Conservation (phyloP, 2,113 vertebrate genomes). For the Prochilodus magdalenae region DNA sequence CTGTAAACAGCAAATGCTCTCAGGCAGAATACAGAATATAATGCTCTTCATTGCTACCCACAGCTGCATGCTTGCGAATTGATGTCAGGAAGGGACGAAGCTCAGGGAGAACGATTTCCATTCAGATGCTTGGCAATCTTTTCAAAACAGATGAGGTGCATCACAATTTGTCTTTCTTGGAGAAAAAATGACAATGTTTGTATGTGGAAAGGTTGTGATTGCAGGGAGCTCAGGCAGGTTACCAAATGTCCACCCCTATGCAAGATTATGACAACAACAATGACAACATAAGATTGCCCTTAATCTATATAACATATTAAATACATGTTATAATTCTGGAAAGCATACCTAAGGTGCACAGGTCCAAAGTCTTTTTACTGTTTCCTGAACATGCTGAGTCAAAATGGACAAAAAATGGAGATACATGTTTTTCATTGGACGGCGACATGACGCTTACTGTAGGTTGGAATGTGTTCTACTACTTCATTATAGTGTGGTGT, state of each 20-base stretch:
- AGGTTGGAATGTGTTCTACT: too few relatives aligned
- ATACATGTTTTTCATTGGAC: too few relatives aligned
- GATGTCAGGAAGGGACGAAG: not conserved
- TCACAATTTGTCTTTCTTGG: not conserved
- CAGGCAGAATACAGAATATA: not conserved
- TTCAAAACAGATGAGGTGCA: not conserved
- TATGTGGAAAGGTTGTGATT: not conserved
- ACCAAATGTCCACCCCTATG: not conserved
- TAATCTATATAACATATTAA: not conserved
- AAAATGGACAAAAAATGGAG: too few relatives aligned
- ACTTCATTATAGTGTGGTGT: too few relatives aligned
- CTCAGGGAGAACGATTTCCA: not conserved
- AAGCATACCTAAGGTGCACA: not conserved
- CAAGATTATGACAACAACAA: not conserved
- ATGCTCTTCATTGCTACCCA: not conserved
- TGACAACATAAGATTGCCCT: not conserved
- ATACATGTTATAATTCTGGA: not conserved
- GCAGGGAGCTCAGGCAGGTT: not conserved
- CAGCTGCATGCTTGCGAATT: constrained; percentile 1
- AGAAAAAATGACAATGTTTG: not conserved
- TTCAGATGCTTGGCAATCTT: not conserved
- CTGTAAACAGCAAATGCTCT: not conserved
- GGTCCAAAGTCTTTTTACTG: not conserved
- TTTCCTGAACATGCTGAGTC: not conserved
- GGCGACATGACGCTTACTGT: too few relatives aligned